A percentile compares a stretch with the other conserved stretches of the same genome.
phyloP scores from a whole-genome alignment of 2,888 invertebrate genomes.

The Andrena marginata region DNA sequence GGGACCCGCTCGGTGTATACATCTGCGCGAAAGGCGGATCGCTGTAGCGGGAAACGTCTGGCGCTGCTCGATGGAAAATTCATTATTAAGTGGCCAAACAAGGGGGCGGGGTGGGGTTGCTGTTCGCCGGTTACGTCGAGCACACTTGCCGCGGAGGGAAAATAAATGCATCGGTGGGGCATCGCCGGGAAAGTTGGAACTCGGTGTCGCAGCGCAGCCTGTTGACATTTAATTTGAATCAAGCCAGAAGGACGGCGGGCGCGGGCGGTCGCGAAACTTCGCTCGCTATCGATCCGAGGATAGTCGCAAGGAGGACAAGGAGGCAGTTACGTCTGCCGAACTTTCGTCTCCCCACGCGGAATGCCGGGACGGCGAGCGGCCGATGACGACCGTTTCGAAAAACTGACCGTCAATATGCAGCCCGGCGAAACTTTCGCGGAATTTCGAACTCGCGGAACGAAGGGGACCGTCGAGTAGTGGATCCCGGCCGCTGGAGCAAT shows the following conservation, averaged over 20 bases:
- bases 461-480: background rate
- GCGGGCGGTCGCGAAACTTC: constrained; percentile 24
- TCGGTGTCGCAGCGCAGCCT: constrained; percentile 36
- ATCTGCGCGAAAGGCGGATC: no score
- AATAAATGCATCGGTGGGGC: constrained; percentile 2
- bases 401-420: constrained; percentile 29
- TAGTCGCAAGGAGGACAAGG: constrained; percentile 21
- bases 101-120: no score
- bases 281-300: constrained; percentile 59
- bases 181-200: constrained; percentile 39
- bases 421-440: constrained; percentile 17
- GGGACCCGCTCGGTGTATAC: no score
- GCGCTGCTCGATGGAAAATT: no score
- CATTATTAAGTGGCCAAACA: no score
- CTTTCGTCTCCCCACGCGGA: constrained; percentile 4
- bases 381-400: constrained; percentile 32
- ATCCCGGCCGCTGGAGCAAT: constrained; percentile 5
- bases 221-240: constrained; percentile 71
- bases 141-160: background rate
- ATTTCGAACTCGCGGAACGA: constrained; percentile 21
- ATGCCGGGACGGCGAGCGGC: background rate
- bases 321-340: constrained; percentile 27
- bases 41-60: no score
- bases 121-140: no score
- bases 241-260: constrained; percentile 29